A percentile compares a stretch with the other conserved stretches of the same genome.
Conservation (phyloP, 2,113 vertebrate genomes). For the Actinemys pallida region DNA sequence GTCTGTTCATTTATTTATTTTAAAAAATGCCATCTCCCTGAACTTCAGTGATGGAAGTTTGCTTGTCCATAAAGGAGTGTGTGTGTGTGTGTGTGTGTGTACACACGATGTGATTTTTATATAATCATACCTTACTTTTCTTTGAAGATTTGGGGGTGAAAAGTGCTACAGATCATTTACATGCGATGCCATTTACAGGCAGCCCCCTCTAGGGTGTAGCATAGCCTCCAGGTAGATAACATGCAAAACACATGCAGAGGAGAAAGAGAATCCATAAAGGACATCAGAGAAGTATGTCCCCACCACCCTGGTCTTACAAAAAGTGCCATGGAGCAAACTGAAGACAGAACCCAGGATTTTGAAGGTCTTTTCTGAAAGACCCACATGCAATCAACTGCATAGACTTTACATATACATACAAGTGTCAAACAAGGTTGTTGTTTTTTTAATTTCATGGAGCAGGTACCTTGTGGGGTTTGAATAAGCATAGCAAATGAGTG, state of each 20-base stretch:
- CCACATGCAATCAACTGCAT: fast-evolving
- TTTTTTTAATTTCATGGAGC: neutral
- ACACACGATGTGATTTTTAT: neutral
- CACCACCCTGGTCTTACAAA: neutral
- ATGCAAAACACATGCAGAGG: neutral
- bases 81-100: too few species aligned
- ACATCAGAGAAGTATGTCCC: neutral
- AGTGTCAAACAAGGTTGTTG: neutral
- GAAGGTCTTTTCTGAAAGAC: neutral
- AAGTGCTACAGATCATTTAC: neutral
- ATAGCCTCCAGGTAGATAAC: neutral
- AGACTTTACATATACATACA: neutral
- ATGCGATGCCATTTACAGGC: neutral
- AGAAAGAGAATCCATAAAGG: neutral
- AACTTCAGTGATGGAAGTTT: neutral
- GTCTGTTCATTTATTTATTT: too few species aligned
- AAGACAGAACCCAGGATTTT: fast-evolving
- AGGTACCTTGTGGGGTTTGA: neutral
- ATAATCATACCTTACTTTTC: neutral
- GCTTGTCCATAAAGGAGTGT: neutral
- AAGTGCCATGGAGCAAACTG: neutral
- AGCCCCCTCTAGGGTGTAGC: neutral
- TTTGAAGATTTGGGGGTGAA: neutral
- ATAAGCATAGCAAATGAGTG: neutral
- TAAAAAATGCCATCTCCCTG: neutral